Base-by-base conservation (phyloP, 2,113 vertebrate species). In the Gobius niger region DNA sequence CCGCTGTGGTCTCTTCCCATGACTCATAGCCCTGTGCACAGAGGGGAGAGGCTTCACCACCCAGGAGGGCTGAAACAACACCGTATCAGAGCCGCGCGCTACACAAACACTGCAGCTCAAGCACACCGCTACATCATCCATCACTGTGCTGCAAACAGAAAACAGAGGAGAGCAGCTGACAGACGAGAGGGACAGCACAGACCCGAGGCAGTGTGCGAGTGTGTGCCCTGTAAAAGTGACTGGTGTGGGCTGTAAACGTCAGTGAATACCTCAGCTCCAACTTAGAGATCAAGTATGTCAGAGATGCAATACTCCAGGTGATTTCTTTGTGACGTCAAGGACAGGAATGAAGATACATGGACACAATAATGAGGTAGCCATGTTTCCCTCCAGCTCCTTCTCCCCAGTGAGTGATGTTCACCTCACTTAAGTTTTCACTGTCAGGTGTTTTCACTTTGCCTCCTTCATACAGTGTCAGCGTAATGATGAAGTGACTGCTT, bases 401-500 rank as follows among this genome's bases (percentile, higher is more conserved):
- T 7, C 67, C 61, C 66, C 47, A 47, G 18, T 67, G 5, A 66
- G 47, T 6, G 24, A 60, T 52, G 14, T 61, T 40, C 16, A 16
- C 9, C 41, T 61, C 14, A 61, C 40, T 61, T 44, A 15, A 41
- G 9, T 56, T 46, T 47, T 72, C 65, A 47, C 57, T 16, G 18
- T 76, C 85, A 80, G 63, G 80, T 87, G 86, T 78, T 87, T 87
- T 83, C 75, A 63, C 62, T 88, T 84, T 82, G 65, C 54, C 56
- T 49, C 70, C 54, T 51, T 85, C 47, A 67, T 72, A 70, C 74
- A 63, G 53, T 62, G 53, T 82, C 75, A 85, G 65, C 60, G 71
- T 73, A 85, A 80, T 56, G 63, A 82, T 89, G 85, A 91, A 61
- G 76, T 92, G 84, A 90, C n/a, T 50, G 63, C 78, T 80, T 77